Conservation (phyloP, 2,113 vertebrate genomes). For the Athene noctua region DNA sequence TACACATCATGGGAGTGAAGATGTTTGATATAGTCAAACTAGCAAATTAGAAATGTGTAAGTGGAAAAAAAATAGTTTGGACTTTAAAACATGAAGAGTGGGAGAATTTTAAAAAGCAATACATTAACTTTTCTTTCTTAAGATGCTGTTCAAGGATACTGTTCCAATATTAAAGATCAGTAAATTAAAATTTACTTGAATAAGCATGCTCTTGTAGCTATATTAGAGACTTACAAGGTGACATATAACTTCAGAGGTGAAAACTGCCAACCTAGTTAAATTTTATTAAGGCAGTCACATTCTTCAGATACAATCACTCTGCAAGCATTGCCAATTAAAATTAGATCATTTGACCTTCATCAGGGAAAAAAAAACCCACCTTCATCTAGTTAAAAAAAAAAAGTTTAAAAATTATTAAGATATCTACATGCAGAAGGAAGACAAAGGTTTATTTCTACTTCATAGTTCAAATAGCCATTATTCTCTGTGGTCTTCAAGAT, state of each 20-base stretch:
- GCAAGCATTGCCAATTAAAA: constrained; percentile 24
- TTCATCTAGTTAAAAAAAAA: not conserved
- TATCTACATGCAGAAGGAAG: not conserved
- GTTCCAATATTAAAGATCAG: not conserved
- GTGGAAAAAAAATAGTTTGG: not conserved
- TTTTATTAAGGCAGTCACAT: constrained; percentile 8
- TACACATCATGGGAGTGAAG: not conserved
- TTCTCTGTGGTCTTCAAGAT: not conserved
- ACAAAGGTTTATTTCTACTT: not conserved
- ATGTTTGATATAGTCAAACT: not conserved
- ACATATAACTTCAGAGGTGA: not conserved
- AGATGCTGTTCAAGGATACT: not conserved
- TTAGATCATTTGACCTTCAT: constrained; percentile 13
- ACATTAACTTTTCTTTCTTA: not conserved
- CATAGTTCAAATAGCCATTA: not conserved
- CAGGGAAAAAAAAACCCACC: accelerated
- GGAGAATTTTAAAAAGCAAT: not conserved
- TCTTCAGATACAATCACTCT: not conserved
- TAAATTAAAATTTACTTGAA: constrained; percentile 15
- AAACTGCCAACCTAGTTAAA: constrained; percentile 1
- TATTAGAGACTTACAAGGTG: not conserved
- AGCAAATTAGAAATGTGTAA: not conserved
- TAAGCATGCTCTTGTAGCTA: not conserved
- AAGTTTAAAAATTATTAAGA: not conserved
- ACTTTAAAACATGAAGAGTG: not conserved